phyloP scores from a whole-genome alignment of 1,140 invertebrate genomes.

The Drosophila nigromelanica region DNA sequence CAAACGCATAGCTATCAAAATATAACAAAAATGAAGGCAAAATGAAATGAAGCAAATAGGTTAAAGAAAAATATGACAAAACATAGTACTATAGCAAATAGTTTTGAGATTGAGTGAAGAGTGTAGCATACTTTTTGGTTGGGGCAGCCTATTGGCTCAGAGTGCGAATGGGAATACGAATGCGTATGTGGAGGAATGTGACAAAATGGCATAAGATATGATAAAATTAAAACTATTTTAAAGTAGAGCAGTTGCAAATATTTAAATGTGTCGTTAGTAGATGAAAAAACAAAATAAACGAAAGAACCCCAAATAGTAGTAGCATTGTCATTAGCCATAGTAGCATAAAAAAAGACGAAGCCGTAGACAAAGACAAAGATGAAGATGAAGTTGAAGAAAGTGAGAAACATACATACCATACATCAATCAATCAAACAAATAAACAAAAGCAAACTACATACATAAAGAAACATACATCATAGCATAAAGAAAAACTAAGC shows the following conservation, averaged over 20 bases:
- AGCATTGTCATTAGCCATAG: slow-evolving; percentile 79
- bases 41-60: slow-evolving; percentile 51
- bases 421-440: slow-evolving; percentile 69
- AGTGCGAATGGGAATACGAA: slow-evolving; percentile 8
- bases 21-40: slow-evolving; percentile 36
- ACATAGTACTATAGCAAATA: slow-evolving; percentile 34
- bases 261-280: slow-evolving; percentile 81
- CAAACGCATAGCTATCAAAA: slow-evolving; percentile 79
- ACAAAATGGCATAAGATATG: slow-evolving; percentile 72
- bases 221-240: slow-evolving; percentile 74
- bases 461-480: slow-evolving; percentile 58
- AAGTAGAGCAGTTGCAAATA: slow-evolving; percentile 80
- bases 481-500: slow-evolving; percentile 47
- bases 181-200: slow-evolving; percentile 26
- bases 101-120: slow-evolving; percentile 49
- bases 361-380: slow-evolving; percentile 6
- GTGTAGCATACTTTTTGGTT: slow-evolving; percentile 65
- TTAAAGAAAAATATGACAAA: slow-evolving; percentile 36
- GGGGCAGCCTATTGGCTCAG: slow-evolving; percentile 63
- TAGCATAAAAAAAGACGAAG: slow-evolving; percentile 47
- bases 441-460: slow-evolving; percentile 40
- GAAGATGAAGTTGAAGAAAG: neutral
- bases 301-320: slow-evolving; percentile 57
- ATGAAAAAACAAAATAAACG: slow-evolving; percentile 11
- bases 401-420: slow-evolving; percentile 72